Evolutionary conservation across 2,113 vertebrate species (phyloP), one percentile per base, ranked within the genome.

Genomic region (Parus major): DNA sequence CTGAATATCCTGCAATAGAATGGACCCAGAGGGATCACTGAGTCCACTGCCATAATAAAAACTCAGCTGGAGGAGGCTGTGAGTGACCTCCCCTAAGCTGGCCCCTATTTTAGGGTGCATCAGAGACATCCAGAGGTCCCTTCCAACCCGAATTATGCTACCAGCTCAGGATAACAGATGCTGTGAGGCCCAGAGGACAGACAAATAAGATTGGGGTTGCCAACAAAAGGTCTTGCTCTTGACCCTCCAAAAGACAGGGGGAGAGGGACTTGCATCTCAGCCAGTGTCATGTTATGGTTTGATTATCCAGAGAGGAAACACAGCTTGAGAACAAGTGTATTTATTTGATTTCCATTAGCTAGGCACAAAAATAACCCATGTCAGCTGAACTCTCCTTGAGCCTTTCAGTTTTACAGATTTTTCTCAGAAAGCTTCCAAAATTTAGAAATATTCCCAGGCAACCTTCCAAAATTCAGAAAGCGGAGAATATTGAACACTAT

Each of bases 391-490:
- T 76, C 33, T 60, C 60, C 72, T 91, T 15, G 31, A 52, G 55
- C 59, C 91, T 89, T 76, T 64, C 63, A 70, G 50, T 71, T 88
- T 63, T 42, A 68, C 55, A 56, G 46, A 28, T 91, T 94, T 82
- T 94, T 90, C 64, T 71, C 65, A 88, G 65, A 83, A 90, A 93
- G 79, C 36, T 65, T 80, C 71, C 56, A 60, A 92, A 95, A 93
- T 69, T n/a, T 60, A 90, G 82, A 90, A 88, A 60, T 81, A 91
- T 46, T 94, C 68, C 71, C 64, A 90, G 93, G 79, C 71, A 93
- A 64, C 60, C 31, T 95, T 96, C 68, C 94, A 93, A 90, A 95
- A 86, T 42, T 71, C 65, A 83, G 85, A 86, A 91, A 70, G 72
- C 7, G 64, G 71, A 77, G 72, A 86, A 73, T 73, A 91, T 5